Conservation (phyloP, 2,888 invertebrate species). For the Amblyteles armatorius region DNA sequence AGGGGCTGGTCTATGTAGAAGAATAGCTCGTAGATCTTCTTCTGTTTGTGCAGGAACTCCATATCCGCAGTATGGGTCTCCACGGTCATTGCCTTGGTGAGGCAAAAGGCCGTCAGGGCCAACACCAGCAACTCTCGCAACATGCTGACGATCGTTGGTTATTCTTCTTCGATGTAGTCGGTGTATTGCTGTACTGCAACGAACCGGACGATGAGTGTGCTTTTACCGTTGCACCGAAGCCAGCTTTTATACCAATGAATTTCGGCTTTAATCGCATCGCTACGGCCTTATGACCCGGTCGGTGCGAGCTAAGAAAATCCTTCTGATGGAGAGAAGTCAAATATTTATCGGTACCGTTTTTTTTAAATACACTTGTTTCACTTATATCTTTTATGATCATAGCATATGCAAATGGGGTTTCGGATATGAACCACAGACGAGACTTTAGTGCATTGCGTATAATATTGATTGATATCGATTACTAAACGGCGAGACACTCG, state of each 20-base stretch:
- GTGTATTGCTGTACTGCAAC: slow-evolving; percentile 63
- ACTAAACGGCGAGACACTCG: background rate
- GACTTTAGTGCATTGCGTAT: background rate
- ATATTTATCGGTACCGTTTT: slow-evolving; percentile 32
- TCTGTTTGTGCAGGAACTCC: slow-evolving; percentile 82
- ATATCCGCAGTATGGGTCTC: slow-evolving; percentile 79
- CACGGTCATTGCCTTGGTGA: slow-evolving; percentile 70
- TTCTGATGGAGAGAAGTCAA: background rate
- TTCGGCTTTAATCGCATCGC: slow-evolving; percentile 71
- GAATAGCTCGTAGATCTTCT: slow-evolving; percentile 81
- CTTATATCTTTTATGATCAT: no score
- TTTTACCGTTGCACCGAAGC: slow-evolving; percentile 38
- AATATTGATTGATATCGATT: background rate
- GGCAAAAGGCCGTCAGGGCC: slow-evolving; percentile 75
- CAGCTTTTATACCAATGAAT: slow-evolving; percentile 76
- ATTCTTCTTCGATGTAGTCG: slow-evolving; percentile 35
- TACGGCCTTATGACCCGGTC: slow-evolving; percentile 67
- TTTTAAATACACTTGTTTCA: background rate
- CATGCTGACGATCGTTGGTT: slow-evolving; percentile 69
- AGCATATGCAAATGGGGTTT: background rate
- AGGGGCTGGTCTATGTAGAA: slow-evolving; percentile 78
- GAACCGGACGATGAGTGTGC: slow-evolving; percentile 70
- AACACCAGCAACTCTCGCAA: slow-evolving; percentile 76
- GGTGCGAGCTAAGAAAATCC: slow-evolving; percentile 38
- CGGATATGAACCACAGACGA: slow-evolving; percentile 17